phyloP scores from a whole-genome alignment of 2,888 invertebrate species.

The Calameuta filiformis region DNA sequence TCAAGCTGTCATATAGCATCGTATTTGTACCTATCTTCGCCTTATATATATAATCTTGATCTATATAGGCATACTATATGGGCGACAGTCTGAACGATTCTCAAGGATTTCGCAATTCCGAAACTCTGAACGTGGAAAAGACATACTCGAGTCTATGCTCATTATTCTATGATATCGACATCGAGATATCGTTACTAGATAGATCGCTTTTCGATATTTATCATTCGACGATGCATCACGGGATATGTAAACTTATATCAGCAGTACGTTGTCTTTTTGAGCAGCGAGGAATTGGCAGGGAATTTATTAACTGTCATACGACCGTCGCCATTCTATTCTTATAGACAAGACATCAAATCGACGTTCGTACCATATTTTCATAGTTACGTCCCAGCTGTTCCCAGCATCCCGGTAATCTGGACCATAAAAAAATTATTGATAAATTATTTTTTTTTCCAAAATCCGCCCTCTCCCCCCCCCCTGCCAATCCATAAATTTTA shows the following conservation, averaged over 20 bases:
- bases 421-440: neutral
- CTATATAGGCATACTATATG: neutral
- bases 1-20: constrained; percentile 55
- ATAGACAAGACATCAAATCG: neutral
- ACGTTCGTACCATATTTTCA: neutral
- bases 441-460: neutral
- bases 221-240: neutral
- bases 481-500: too few species aligned
- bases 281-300: neutral
- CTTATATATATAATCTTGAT: constrained; percentile 13
- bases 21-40: constrained; percentile 52
- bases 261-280: neutral
- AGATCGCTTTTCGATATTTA: neutral
- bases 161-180: neutral
- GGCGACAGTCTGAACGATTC: neutral
- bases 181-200: neutral
- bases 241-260: neutral
- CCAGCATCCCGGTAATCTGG: neutral
- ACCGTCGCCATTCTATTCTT: neutral
- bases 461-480: neutral
- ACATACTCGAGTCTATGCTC: neutral
- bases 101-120: neutral
- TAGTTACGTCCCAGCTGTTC: neutral
- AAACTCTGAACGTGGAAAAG: neutral
- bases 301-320: neutral